Percentiles rank a stretch among this genome's conserved stretches.
Conservation (phyloP, 2,888 invertebrate genomes). For the Torymus auratus region DNA sequence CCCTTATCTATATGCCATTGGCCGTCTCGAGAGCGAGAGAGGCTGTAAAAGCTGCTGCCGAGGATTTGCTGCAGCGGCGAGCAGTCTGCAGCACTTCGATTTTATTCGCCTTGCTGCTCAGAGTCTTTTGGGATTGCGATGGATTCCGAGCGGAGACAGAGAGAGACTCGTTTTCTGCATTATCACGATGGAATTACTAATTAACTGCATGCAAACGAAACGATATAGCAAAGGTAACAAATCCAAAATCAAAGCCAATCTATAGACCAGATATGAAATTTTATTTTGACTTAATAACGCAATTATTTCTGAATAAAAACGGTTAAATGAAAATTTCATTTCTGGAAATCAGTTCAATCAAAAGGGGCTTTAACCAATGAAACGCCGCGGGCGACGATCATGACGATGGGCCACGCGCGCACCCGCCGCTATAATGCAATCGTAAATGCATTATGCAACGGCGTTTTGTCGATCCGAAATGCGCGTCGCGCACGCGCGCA, state of each 20-base stretch:
- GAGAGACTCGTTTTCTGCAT: neutral
- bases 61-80: conserved; percentile 27
- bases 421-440: conserved; percentile 48
- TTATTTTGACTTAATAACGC: no score
- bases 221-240: no score
- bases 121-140: no score
- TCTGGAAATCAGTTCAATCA: conserved; percentile 39
- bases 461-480: conserved; percentile 42
- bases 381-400: conserved; percentile 29
- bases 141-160: neutral
- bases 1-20: neutral
- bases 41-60: conserved; percentile 28
- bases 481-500: neutral
- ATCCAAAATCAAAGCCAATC: no score
- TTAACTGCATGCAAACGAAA: neutral
- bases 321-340: neutral
- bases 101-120: conserved; percentile 35
- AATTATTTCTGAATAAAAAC: no score
- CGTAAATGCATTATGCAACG: conserved; percentile 56
- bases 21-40: no score
- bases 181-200: conserved; percentile 6
- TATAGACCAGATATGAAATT: no score
- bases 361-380: conserved; percentile 44
- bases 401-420: conserved; percentile 7
- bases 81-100: conserved; percentile 43